These are phyloP conservation scores for Tarsius wallacei DNA, from an alignment of 2,797 vertebrate genomes.

Conservation along the genomic window DNA sequence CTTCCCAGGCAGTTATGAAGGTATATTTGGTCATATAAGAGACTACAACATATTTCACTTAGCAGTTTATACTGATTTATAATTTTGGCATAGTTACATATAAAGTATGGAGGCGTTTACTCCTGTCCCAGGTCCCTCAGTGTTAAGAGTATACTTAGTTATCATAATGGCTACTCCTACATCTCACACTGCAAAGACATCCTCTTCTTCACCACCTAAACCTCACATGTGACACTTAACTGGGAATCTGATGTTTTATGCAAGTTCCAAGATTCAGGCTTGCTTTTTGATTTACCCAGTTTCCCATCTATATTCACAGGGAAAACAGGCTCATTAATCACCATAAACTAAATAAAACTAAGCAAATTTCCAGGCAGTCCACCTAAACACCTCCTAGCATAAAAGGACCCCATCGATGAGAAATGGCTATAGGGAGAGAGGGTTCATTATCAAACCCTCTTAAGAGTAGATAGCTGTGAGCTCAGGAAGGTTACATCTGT, in stretches of 20 bases:
- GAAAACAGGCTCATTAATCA: neutral
- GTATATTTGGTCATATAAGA: neutral
- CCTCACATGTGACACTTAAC: neutral
- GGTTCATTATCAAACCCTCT: too few relatives aligned
- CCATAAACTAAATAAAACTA: neutral
- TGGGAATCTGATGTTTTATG: neutral
- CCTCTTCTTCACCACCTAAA: neutral
- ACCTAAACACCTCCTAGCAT: neutral
- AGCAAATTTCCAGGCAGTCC: neutral
- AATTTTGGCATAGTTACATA: neutral
- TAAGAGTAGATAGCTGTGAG: neutral
- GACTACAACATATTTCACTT: neutral
- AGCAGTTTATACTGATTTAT: neutral
- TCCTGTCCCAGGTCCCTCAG: neutral
- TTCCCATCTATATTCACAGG: neutral
- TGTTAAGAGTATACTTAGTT: neutral
- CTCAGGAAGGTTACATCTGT: neutral
- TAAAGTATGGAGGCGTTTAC: too few relatives aligned
- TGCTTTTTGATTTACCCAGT: neutral
- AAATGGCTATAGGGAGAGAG: neutral
- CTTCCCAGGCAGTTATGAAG: neutral
- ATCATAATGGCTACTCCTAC: accelerated
- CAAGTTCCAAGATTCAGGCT: neutral
- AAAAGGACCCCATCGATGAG: neutral
- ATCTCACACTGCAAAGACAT: neutral